Conservation (phyloP, 2,888 invertebrate genomes). For the Vesta saturnalis region DNA sequence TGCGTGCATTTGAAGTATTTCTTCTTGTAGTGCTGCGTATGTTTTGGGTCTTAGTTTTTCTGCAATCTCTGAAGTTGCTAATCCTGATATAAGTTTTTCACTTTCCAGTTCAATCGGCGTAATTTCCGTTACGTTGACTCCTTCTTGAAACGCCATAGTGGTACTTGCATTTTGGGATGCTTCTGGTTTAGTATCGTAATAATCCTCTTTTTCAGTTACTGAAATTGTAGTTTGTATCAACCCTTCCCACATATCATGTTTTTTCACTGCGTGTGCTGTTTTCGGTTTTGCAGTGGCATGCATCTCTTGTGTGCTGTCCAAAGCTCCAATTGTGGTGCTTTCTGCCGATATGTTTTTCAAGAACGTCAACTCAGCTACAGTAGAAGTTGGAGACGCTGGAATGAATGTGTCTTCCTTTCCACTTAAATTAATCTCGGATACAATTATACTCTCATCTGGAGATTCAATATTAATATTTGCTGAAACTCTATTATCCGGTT, state of each 20-base stretch:
- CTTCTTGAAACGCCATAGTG: constrained; percentile 48
- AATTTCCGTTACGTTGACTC: constrained; percentile 60
- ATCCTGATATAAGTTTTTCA: constrained; percentile 59
- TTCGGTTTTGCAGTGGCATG: constrained; percentile 49
- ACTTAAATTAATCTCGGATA: constrained; percentile 52
- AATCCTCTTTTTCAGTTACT: constrained; percentile 53
- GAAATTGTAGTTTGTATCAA: constrained; percentile 50
- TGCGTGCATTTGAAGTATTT: constrained; percentile 53
- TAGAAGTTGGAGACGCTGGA: constrained; percentile 47
- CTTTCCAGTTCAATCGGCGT: constrained; percentile 56
- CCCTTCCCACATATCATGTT: constrained; percentile 51
- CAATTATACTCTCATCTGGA: constrained; percentile 45
- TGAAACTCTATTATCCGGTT: constrained; percentile 48
- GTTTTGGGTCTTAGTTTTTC: constrained; percentile 61
- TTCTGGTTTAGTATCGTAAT: constrained; percentile 42
- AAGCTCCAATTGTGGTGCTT: constrained; percentile 36
- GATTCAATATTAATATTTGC: constrained; percentile 54
- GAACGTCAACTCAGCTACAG: constrained; percentile 47
- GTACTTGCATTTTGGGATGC: constrained; percentile 34
- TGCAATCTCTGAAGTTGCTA: constrained; percentile 62
- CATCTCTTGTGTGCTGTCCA: constrained; percentile 21
- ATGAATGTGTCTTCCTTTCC: constrained; percentile 55
- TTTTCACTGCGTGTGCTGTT: constrained; percentile 43
- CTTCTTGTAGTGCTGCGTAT: constrained; percentile 61
- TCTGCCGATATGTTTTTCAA: constrained; percentile 43